Evolutionary conservation across 2,888 invertebrate genomes (phyloP), one percentile per base, ranked within the genome.

Genomic region (Ptycholaimellus sp.): DNA sequence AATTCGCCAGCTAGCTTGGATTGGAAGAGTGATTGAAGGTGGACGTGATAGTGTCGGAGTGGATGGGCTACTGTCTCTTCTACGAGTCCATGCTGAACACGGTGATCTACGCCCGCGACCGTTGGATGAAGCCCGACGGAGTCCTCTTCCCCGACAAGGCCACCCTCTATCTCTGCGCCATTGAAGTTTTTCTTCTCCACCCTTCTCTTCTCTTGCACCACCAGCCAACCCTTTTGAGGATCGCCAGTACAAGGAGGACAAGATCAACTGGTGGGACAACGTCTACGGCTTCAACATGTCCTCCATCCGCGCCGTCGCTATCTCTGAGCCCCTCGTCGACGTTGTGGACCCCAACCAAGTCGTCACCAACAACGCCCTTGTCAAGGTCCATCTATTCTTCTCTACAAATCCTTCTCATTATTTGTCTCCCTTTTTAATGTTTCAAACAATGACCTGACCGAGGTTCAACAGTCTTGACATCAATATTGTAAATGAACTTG

Each of bases 231-330:
- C n/a, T n/a, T n/a, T n/a, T n/a, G 69, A 70, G 62, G 96, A 99
- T 62, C 71, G 93, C 17, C 93, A 96, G 65, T 99, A 99, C 66
- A 99, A 96, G 63, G 93, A 96, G 57, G 93, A 96, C 63, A 99
- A 99, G 65, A 96, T 99, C 50, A 90, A 96, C 65, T 99, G 93
- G 90, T 96, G 96, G 96, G 87, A 93, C 56, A 83, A 83, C 64
- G 96, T 99, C 2, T 96, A 99, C 55, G 96, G 96, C 35, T 99
- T 99, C 58, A 82, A 99, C 62, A 99, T 99, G 96, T 83, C 82
- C 50, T 82, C 82, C 49, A 93, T 99, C 58, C 70, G 90, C 37
- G 80, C 87, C 64, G 83, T 93, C 42, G 96, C 96, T 16, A 85
- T 96, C 47, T 79, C 80, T 27, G 96, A 99, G 63, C 96, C 96